A percentile compares a stretch with the other conserved stretches of the same genome.
phyloP scores from a whole-genome alignment of 1,140 invertebrate species.

The Nasonia longicornis region DNA sequence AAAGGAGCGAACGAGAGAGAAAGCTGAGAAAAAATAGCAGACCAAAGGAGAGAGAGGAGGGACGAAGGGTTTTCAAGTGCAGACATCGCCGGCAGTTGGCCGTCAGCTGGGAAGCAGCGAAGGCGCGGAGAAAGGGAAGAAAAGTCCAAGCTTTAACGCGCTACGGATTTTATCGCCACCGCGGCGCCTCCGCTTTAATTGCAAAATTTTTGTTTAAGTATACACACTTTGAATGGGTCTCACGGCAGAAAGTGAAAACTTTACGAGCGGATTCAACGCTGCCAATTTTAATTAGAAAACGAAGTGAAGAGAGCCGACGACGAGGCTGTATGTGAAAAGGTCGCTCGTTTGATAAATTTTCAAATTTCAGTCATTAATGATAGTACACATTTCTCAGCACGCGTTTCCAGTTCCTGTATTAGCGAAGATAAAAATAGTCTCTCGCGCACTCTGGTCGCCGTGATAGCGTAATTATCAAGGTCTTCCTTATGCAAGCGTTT shows the following conservation, averaged over 20 bases:
- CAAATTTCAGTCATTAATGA: not conserved
- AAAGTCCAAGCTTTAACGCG: not conserved
- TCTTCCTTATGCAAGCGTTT: not conserved
- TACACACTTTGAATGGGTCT: not conserved
- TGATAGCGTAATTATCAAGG: not conserved
- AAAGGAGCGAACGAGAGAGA: not conserved
- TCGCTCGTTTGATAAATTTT: not conserved
- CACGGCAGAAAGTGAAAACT: not conserved
- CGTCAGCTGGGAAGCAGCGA: conserved; percentile 53
- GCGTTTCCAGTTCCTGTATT: no score
- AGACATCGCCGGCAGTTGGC: conserved; percentile 50
- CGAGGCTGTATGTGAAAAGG: not conserved
- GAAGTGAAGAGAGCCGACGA: not conserved
- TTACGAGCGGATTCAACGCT: not conserved
- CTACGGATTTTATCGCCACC: conserved; percentile 39
- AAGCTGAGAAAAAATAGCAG: conserved; percentile 21
- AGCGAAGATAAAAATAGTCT: not conserved
- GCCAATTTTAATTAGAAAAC: not conserved
- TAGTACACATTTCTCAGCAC: not conserved
- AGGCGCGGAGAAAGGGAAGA: conserved; percentile 25
- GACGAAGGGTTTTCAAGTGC: conserved; percentile 40
- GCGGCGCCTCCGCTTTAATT: conserved; percentile 32
- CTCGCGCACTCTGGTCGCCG: not conserved
- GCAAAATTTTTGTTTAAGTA: conserved; percentile 38
- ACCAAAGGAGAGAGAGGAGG: conserved; percentile 20